Base-by-base conservation (phyloP, 2,113 vertebrate genomes). In the Crotalus helleri region DNA sequence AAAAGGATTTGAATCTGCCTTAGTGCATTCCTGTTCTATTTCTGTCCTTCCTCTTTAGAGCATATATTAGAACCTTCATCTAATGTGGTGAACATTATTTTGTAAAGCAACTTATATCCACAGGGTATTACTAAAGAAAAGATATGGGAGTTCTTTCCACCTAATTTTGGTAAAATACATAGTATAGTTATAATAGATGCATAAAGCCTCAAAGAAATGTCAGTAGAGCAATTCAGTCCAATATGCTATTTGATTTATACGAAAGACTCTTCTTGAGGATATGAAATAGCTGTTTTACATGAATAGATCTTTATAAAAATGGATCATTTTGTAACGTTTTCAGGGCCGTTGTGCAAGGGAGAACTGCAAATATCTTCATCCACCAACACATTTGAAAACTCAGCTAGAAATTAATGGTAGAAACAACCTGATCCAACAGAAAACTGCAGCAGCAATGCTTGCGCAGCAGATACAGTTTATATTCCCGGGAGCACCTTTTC, bases 381-480 rank as follows among this genome's bases (percentile, higher is more conserved):
- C 99, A 81, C 99, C 99, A 11, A 99, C 99, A 92, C 99, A 99
- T 97, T 98, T 99, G 95, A 99, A 99, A 98, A 99, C 99, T 93
- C 99, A 99, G 89, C 97, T 99, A 95, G 99, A 99, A 98, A 99
- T 99, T 96, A 99, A 99, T 93, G 99, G 99, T 92, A 98, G 99
- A 74, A 99, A 99, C 97, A 99, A 99, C 97, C 98, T 99, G 97
- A 99, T 99, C 96, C 99, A 99, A 96, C 99, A 99, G 97, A 99
- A 99, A 98, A 99, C 99, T 0, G 99, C 99, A 85, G 99, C 99
- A 33, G 99, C 99, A 17, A 99, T 99, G 99, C 98, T 99, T 49
- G 99, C 99, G 91, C 99, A 99, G 95, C 99, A 99, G 98, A 99
- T 99, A 99, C 99, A 99, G 96, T 99, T 99, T 95, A 99, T 99